These are phyloP conservation scores for Furcula furcula DNA, from an alignment of 2,888 invertebrate genomes.

Conservation along the genomic window DNA sequence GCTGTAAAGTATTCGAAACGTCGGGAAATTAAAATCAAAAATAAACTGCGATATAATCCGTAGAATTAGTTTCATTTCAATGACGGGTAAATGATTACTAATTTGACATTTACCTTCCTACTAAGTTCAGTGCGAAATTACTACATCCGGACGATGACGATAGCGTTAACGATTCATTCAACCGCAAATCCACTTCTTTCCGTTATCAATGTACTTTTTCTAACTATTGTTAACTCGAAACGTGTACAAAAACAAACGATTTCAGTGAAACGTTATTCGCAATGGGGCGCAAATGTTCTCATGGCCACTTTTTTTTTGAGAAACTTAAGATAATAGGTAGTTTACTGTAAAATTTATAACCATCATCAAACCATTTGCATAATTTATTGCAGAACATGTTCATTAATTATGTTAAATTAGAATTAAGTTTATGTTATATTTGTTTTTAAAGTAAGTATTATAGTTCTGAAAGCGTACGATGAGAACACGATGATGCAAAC, in stretches of 20 bases:
- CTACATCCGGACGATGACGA: neutral
- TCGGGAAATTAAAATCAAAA: too few relatives aligned
- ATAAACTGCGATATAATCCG: too few relatives aligned
- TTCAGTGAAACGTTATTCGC: slow-evolving; percentile 48
- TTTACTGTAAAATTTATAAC: slow-evolving; percentile 36
- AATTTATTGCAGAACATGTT: slow-evolving; percentile 22
- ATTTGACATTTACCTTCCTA: too few relatives aligned
- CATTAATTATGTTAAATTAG: slow-evolving; percentile 8
- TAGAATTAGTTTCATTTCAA: too few relatives aligned
- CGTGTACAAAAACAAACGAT: slow-evolving; percentile 41
- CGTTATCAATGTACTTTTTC: neutral
- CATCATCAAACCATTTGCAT: slow-evolving; percentile 25
- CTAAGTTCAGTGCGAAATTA: too few relatives aligned
- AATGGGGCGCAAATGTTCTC: slow-evolving; percentile 51
- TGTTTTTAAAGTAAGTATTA: too few relatives aligned
- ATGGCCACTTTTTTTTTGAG: slow-evolving; percentile 46
- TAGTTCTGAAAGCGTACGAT: too few relatives aligned
- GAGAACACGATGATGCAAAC: too few relatives aligned
- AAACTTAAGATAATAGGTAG: slow-evolving; percentile 35
- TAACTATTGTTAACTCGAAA: neutral
- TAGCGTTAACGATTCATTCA: neutral
- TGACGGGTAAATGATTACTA: too few relatives aligned
- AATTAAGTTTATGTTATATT: too few relatives aligned
- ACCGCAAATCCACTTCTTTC: neutral
- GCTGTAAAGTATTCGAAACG: too few relatives aligned